Conservation (phyloP, 2,797 vertebrate genomes). For the Phrynocephalus forsythii region DNA sequence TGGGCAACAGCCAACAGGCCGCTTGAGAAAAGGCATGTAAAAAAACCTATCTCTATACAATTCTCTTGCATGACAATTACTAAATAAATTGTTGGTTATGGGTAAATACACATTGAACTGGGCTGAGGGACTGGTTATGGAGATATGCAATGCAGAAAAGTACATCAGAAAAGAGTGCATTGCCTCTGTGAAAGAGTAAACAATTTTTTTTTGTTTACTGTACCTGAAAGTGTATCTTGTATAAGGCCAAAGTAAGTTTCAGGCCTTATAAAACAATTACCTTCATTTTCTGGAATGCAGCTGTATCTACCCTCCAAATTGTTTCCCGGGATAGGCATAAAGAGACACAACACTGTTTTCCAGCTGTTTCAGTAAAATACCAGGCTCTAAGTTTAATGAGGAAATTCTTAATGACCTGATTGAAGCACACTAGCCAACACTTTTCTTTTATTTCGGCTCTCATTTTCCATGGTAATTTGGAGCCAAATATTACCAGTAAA, state of each 20-base stretch:
- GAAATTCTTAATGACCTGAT: background rate
- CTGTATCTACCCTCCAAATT: background rate
- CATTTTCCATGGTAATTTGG: conserved; percentile 1
- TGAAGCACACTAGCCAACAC: background rate
- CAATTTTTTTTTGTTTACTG: no score
- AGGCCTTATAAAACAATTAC: background rate
- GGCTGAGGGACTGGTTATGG: background rate
- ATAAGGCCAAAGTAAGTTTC: background rate
- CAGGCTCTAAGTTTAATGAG: background rate
- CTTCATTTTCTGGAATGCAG: background rate
- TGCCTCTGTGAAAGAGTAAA: background rate
- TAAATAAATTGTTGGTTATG: background rate
- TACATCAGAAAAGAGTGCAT: background rate
- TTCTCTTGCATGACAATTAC: background rate
- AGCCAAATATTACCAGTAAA: conserved; percentile 1
- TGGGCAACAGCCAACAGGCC: background rate
- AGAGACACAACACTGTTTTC: background rate
- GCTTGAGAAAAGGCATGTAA: background rate
- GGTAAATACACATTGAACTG: background rate
- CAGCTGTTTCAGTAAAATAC: background rate
- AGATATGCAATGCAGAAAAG: background rate
- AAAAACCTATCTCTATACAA: background rate
- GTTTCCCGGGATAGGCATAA: background rate
- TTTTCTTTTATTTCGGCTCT: conserved; percentile 6
- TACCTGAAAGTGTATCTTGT: background rate